phyloP scores from a whole-genome alignment of 2,113 vertebrate species.

The Tichodroma muraria region DNA sequence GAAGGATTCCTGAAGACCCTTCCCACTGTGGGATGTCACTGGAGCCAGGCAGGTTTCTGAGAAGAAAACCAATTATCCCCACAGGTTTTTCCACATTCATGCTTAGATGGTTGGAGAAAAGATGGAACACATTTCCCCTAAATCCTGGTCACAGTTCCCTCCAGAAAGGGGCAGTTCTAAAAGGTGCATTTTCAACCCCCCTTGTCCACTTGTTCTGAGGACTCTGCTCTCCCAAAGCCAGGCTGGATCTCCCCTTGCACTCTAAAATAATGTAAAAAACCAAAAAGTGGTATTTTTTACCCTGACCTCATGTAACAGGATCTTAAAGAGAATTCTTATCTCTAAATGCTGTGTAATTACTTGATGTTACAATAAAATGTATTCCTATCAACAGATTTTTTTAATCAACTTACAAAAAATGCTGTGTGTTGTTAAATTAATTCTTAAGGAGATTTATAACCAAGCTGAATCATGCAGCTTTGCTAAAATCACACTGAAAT shows the following conservation, averaged over 20 bases:
- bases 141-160: not conserved
- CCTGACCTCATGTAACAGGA: not conserved
- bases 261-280: not conserved
- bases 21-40: not conserved
- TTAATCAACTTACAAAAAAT: not conserved
- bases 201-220: not conserved
- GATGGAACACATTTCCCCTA: not conserved
- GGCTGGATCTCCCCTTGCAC: not conserved
- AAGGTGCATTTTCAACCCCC: not conserved
- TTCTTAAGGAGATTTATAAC: not conserved
- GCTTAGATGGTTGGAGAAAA: not conserved
- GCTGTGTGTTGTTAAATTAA: not conserved
- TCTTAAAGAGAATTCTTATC: not conserved
- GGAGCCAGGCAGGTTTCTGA: not conserved
- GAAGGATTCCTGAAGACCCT: not conserved
- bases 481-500: not conserved
- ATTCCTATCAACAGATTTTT: not conserved
- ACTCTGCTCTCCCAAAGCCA: not conserved
- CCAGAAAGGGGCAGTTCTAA: not conserved
- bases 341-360: not conserved
- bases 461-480: not conserved
- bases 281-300: not conserved
- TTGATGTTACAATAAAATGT: not conserved
- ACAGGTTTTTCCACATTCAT: not conserved
- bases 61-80: not conserved